These are phyloP conservation scores for Linepithema humile DNA, from an alignment of 1,140 invertebrate species.

Conservation along the genomic window DNA sequence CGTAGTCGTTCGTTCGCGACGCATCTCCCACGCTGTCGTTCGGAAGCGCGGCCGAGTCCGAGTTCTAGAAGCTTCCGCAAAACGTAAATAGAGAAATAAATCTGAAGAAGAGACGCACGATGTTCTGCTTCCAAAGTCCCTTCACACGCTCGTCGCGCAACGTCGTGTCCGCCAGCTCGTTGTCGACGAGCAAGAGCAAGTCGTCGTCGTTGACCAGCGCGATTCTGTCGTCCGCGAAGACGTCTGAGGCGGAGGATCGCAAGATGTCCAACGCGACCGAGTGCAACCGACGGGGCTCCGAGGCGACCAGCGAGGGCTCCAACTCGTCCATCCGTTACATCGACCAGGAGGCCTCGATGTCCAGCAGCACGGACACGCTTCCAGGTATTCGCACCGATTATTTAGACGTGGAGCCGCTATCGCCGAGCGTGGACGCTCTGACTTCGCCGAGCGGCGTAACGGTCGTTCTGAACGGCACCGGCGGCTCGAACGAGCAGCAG, in stretches of 20 bases:
- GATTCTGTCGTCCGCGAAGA: constrained; percentile 54
- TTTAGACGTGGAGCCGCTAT: constrained; percentile 77
- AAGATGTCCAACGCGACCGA: constrained; percentile 40
- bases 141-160: constrained; percentile 79
- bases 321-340: constrained; percentile 81
- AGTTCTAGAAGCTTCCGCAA: neutral
- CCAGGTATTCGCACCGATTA: constrained; percentile 80
- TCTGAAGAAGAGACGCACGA: constrained; percentile 52
- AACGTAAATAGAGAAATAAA: neutral
- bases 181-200: constrained; percentile 68
- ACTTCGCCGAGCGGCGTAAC: constrained; percentile 60
- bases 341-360: constrained; percentile 78
- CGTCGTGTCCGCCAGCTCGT: constrained; percentile 52
- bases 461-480: constrained; percentile 27
- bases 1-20: neutral
- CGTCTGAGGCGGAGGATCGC: too few species aligned
- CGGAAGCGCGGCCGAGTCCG: neutral
- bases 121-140: constrained; percentile 84
- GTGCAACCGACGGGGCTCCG: constrained; percentile 75
- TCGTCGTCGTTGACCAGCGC: constrained; percentile 56
- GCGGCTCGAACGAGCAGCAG: neutral
- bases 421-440: constrained; percentile 76
- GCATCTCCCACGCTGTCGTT: neutral
- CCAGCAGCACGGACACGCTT: constrained; percentile 81
- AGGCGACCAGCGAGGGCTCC: constrained; percentile 79